Conservation (phyloP, 2,888 invertebrate genomes). For the Trissolcus japonicus region DNA sequence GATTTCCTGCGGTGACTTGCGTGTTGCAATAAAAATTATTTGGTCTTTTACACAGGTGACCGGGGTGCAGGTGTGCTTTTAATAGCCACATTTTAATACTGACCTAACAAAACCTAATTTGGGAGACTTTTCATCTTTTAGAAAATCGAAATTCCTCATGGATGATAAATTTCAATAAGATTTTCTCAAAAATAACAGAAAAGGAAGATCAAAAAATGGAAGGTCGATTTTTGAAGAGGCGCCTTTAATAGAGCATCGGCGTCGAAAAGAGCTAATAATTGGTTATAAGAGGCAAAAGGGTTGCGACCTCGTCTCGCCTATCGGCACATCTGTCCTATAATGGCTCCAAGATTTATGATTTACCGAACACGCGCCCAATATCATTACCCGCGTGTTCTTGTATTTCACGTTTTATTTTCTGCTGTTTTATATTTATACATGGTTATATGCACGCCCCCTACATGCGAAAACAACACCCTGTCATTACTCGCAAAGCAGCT, state of each 20-base stretch:
- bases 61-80: constrained; percentile 53
- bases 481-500: constrained; percentile 43
- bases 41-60: constrained; percentile 47
- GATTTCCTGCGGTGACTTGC: constrained; percentile 58
- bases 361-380: constrained; percentile 69
- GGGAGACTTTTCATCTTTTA: constrained; percentile 46
- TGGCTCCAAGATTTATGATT: constrained; percentile 71
- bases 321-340: constrained; percentile 74
- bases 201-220: too few species aligned
- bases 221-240: constrained; percentile 17
- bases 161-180: neutral
- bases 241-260: constrained; percentile 43
- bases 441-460: constrained; percentile 44
- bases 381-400: constrained; percentile 63
- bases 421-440: constrained; percentile 33
- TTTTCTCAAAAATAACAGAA: neutral
- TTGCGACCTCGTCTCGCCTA: constrained; percentile 61
- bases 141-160: constrained; percentile 25
- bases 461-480: constrained; percentile 50
- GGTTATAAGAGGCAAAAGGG: constrained; percentile 58
- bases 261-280: constrained; percentile 56
- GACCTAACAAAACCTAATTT: constrained; percentile 52
- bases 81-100: constrained; percentile 53
- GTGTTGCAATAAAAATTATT: constrained; percentile 52
- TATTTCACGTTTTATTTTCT: constrained; percentile 49